These are phyloP conservation scores for Achatina immaculata DNA, from an alignment of 1,140 invertebrate species.

Conservation along the genomic window DNA sequence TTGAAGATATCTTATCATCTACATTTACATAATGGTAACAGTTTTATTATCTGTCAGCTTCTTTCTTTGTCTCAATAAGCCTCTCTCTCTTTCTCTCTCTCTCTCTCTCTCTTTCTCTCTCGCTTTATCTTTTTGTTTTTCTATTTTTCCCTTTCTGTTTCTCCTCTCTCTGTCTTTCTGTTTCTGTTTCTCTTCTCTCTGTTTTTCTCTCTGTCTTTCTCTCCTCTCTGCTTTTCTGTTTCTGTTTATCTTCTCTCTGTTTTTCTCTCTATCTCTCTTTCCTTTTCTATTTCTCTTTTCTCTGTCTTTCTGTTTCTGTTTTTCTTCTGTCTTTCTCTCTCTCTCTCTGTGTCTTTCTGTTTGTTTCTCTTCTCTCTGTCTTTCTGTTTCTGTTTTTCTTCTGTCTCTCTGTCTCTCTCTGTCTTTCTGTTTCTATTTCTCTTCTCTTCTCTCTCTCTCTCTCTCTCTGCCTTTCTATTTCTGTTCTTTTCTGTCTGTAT, in stretches of 20 bases:
- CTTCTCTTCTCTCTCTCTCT: neutral
- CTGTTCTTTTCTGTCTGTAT: neutral
- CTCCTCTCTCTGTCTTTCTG: neutral
- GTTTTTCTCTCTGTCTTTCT: neutral
- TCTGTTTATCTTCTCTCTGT: neutral
- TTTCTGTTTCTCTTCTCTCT: neutral
- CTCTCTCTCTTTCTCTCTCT: constrained; percentile 20
- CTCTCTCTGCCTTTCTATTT: neutral
- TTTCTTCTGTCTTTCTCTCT: neutral
- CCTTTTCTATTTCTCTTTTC: neutral
- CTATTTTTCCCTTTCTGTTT: constrained; percentile 3
- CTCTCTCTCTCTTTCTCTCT: constrained; percentile 16
- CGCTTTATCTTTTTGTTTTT: too few relatives aligned
- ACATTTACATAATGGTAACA: neutral
- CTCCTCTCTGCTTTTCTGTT: neutral
- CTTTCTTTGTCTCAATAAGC: constrained; percentile 11
- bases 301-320: neutral
- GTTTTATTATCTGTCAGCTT: neutral
- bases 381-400: neutral
- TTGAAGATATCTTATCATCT: too few relatives aligned
- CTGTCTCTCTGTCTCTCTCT: too few relatives aligned
- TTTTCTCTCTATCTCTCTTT: neutral
- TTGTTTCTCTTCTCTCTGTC: neutral
- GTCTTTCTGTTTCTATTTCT: constrained; percentile 15
- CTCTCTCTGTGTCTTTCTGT: neutral